These are phyloP conservation scores for Mallateleia sp. DNA, from an alignment of 2,888 invertebrate genomes.

Conservation along the genomic window DNA sequence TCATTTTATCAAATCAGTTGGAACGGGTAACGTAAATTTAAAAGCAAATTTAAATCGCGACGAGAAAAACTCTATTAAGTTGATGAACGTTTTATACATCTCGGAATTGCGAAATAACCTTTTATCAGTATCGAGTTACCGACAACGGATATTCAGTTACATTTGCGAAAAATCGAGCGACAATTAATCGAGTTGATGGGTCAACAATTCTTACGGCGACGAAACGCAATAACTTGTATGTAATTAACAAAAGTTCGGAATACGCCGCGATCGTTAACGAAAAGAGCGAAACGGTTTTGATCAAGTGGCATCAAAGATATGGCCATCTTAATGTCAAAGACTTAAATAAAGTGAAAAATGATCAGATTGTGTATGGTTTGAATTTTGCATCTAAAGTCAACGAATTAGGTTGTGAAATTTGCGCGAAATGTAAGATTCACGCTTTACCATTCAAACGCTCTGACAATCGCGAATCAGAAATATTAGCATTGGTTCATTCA, in stretches of 20 bases:
- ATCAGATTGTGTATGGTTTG: not conserved
- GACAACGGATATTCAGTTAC: constrained; percentile 77
- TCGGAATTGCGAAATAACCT: constrained; percentile 80
- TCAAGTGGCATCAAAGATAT: constrained; percentile 33
- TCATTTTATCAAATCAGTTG: constrained; percentile 1
- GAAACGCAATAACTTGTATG: constrained; percentile 21
- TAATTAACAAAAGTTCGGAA: constrained; percentile 12
- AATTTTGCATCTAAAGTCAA: constrained; percentile 4
- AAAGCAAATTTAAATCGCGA: not conserved
- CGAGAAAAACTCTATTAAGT: constrained; percentile 18
- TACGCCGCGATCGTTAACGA: constrained; percentile 3
- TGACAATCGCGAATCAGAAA: constrained; percentile 23
- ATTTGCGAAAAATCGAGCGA: constrained; percentile 76
- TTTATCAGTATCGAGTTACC: constrained; percentile 79
- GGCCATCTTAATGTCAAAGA: constrained; percentile 32
- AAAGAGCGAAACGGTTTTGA: not conserved
- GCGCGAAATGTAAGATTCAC: constrained; percentile 60
- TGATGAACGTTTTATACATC: constrained; percentile 78
- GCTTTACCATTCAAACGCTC: not conserved
- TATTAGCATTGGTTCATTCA: constrained; percentile 70
- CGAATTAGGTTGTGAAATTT: constrained; percentile 40
- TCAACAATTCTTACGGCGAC: constrained; percentile 8
- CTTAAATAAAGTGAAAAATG: constrained; percentile 29
- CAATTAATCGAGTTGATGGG: constrained; percentile 57
- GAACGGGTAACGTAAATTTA: constrained; percentile 29